These are phyloP conservation scores for Carcinoscorpius rotundicauda DNA, from an alignment of 1,140 invertebrate genomes.

Conservation along the genomic window DNA sequence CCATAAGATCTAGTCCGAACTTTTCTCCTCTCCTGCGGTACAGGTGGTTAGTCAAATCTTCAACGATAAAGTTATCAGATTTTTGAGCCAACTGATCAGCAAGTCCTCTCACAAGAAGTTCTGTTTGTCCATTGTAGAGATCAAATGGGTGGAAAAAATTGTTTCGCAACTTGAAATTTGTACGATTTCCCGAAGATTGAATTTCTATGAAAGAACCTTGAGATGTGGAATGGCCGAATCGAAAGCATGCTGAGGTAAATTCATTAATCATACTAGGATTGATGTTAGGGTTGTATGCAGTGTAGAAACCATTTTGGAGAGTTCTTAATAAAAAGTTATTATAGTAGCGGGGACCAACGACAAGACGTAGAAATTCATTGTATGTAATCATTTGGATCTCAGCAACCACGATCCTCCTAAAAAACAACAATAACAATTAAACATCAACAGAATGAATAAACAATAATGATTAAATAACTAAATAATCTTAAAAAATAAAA, in stretches of 20 bases:
- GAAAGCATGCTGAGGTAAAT: conserved; percentile 21
- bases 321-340: too few species aligned
- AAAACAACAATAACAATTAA: neutral
- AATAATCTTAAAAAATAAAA: too few species aligned
- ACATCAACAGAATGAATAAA: too few species aligned
- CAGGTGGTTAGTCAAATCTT: conserved; percentile 23
- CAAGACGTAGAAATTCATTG: conserved; percentile 41
- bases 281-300: conserved; percentile 21
- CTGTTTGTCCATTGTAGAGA: conserved; percentile 25
- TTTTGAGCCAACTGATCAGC: conserved; percentile 41
- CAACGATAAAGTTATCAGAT: conserved; percentile 26
- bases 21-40: conserved; percentile 19
- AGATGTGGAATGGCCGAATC: conserved; percentile 18
- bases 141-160: conserved; percentile 24
- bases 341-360: conserved; percentile 32
- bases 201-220: neutral
- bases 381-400: conserved; percentile 40
- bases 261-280: conserved; percentile 29
- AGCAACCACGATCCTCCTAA: conserved; percentile 22
- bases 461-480: too few species aligned
- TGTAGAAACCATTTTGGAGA: neutral
- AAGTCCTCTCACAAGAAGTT: conserved; percentile 48
- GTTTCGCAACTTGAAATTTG: conserved; percentile 19
- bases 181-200: conserved; percentile 10
- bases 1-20: conserved; percentile 30